Conservation (phyloP, 37 sponge, comb jelly and placozoan genomes). For the Bolinopsis microptera region DNA sequence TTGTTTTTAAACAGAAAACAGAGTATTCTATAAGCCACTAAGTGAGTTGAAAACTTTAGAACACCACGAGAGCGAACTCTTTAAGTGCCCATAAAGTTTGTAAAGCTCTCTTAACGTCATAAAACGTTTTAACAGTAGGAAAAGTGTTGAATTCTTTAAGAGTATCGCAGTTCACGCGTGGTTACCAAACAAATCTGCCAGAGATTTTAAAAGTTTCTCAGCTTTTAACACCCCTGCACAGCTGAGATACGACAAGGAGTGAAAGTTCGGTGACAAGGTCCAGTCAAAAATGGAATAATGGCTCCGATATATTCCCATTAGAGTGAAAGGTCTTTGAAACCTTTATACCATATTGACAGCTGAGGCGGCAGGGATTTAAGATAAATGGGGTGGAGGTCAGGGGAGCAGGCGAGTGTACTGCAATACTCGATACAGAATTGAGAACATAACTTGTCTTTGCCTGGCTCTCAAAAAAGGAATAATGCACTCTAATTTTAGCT, state of each 20-base stretch:
- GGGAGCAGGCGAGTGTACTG: neutral
- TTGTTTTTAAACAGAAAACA: too few relatives aligned
- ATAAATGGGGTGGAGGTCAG: neutral
- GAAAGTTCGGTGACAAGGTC: neutral
- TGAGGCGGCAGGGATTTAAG: neutral
- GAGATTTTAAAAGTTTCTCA: neutral
- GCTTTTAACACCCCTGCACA: too few relatives aligned
- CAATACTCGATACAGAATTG: neutral
- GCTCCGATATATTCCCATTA: neutral
- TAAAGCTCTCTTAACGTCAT: too few relatives aligned
- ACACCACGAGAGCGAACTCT: too few relatives aligned
- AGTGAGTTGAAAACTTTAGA: too few relatives aligned
- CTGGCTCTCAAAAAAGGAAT: neutral
- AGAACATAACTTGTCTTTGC: neutral
- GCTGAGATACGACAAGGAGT: neutral
- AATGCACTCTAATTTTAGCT: neutral
- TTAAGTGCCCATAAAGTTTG: too few relatives aligned
- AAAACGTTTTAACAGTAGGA: too few relatives aligned
- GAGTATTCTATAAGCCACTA: too few relatives aligned
- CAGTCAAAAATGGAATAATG: neutral
- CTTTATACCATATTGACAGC: too few relatives aligned
- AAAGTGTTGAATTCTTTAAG: too few relatives aligned
- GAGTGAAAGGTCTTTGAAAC: neutral
- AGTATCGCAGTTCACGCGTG: neutral
- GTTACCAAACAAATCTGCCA: neutral